phyloP scores from a whole-genome alignment of 2,888 invertebrate species.

The Selenia dentaria region DNA sequence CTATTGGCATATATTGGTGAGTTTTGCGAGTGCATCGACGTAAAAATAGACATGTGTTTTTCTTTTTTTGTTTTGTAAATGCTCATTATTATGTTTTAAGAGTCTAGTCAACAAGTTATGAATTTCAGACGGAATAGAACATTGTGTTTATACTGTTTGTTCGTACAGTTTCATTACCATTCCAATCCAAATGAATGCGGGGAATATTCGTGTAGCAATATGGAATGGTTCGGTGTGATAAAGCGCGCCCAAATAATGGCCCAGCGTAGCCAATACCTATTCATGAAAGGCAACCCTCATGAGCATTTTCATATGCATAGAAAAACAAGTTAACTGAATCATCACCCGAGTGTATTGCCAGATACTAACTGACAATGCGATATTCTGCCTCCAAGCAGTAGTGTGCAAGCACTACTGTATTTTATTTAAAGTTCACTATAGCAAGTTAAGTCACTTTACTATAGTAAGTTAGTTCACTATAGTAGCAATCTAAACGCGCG shows the following conservation, averaged over 20 bases:
- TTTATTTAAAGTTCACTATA: too few species aligned
- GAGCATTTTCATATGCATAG: too few species aligned
- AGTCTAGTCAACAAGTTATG: constrained; percentile 82
- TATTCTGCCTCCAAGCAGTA: too few species aligned
- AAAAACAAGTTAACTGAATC: too few species aligned
- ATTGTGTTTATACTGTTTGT: constrained; percentile 41
- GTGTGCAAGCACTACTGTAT: too few species aligned
- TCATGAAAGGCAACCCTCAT: neutral
- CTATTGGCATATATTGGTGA: too few species aligned
- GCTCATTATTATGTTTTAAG: constrained; percentile 82
- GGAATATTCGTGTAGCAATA: constrained; percentile 37
- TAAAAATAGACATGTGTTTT: constrained; percentile 34
- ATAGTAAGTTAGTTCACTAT: too few species aligned
- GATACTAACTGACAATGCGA: too few species aligned
- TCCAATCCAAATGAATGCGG: constrained; percentile 35
- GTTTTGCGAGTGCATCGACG: constrained; percentile 48
- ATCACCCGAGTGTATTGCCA: too few species aligned
- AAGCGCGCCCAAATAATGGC: constrained; percentile 3
- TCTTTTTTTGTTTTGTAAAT: constrained; percentile 73
- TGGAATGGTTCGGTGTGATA: constrained; percentile 45
- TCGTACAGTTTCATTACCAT: constrained; percentile 52
- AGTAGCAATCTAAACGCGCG: too few species aligned
- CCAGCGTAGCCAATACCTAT: neutral
- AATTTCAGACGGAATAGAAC: constrained; percentile 66
- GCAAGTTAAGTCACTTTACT: too few species aligned